phyloP scores from a whole-genome alignment of 2,113 vertebrate species.

The Peromyscus polionotus region DNA sequence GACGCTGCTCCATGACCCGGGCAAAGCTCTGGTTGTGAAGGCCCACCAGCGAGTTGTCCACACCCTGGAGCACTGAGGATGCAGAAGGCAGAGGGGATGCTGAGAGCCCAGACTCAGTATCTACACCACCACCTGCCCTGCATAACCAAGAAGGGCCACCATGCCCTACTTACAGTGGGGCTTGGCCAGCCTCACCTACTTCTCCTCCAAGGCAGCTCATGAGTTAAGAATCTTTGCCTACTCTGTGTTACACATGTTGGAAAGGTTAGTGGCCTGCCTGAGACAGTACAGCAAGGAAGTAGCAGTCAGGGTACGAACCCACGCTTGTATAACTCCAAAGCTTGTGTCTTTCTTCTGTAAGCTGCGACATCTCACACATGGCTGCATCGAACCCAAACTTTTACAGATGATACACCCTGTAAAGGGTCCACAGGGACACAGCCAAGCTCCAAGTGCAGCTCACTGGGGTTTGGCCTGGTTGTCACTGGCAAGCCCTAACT shows the following conservation, averaged over 20 bases:
- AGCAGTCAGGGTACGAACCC: not conserved
- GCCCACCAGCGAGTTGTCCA: conserved; percentile 94
- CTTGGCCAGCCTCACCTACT: not conserved
- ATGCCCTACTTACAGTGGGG: not conserved
- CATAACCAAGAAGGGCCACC: fast-evolving
- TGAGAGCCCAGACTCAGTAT: not conserved
- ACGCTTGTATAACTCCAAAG: not conserved
- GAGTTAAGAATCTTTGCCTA: not conserved
- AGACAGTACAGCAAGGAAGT: not conserved
- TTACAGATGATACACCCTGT: not conserved
- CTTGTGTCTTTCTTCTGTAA: not conserved
- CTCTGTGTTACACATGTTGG: not conserved
- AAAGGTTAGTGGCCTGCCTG: not conserved
- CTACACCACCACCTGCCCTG: not conserved
- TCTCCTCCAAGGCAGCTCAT: not conserved
- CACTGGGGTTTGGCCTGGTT: not conserved
- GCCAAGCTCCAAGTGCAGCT: not conserved
- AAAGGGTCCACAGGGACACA: not conserved
- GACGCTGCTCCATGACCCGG: conserved; percentile 96
- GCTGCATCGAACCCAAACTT: not conserved
- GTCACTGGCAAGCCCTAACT: not conserved
- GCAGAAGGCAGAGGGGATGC: conserved; percentile 39
- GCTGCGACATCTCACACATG: not conserved
- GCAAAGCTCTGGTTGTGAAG: conserved; percentile 98
- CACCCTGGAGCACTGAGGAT: conserved; percentile 95